Percentiles rank a stretch among this genome's conserved stretches.
phyloP scores from a whole-genome alignment of 30 jellyfish, hydroid and myxozoan species.

The Catostylus mosaicus region DNA sequence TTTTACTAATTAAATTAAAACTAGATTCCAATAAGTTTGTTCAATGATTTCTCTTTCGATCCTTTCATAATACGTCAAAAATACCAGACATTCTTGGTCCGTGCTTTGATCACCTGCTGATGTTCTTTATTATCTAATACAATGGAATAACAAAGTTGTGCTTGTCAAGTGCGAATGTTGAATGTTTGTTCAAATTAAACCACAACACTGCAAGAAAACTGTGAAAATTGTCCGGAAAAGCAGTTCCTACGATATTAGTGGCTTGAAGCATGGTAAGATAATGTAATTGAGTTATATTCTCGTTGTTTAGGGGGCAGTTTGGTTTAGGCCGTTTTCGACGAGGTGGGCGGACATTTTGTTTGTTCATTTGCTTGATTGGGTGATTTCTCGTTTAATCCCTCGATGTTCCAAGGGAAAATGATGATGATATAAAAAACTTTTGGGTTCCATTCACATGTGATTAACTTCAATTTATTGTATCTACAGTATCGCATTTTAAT shows the following conservation, averaged over 20 bases:
- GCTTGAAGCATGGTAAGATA: slow-evolving; percentile 1
- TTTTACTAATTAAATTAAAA: too few species aligned
- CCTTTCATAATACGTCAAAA: slow-evolving; percentile 11
- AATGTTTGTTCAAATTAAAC: background rate
- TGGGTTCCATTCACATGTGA: too few species aligned
- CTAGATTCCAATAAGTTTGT: too few species aligned
- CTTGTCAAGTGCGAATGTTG: slow-evolving; percentile 11
- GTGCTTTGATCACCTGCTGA: background rate
- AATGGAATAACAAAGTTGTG: slow-evolving; percentile 23
- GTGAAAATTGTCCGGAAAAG: background rate
- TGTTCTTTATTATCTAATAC: slow-evolving; percentile 1
- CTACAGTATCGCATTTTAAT: too few species aligned
- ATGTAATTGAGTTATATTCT: background rate
- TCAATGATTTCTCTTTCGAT: too few species aligned
- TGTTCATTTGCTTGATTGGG: slow-evolving; percentile 12
- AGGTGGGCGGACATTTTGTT: background rate
- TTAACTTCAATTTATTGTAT: too few species aligned
- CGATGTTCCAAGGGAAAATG: too few species aligned
- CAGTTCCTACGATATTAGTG: background rate
- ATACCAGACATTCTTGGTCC: slow-evolving; percentile 17
- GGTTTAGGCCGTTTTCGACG: slow-evolving; percentile 1
- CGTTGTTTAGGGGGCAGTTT: background rate
- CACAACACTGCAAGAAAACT: background rate
- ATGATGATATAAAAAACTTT: too few species aligned
- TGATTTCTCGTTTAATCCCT: too few species aligned